Evolutionary conservation across 1,140 invertebrate genomes (phyloP).

Genomic region (Cherax quadricarinatus): DNA sequence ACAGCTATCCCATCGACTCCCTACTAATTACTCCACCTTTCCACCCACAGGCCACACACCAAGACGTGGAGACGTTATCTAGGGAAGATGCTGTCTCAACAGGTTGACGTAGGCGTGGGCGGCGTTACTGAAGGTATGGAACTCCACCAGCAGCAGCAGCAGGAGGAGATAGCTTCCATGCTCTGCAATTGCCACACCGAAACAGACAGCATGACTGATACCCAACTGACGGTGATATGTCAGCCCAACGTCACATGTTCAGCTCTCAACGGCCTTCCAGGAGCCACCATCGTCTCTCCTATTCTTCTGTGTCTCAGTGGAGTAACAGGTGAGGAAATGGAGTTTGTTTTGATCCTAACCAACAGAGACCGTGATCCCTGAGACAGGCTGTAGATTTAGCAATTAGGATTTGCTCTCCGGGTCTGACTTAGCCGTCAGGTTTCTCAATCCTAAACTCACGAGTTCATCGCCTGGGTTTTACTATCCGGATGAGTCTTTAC

Average conservation of each 20-base stretch:
- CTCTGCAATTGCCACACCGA: background rate
- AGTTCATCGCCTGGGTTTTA: background rate
- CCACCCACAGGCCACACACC: background rate
- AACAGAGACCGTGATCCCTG: too few relatives aligned
- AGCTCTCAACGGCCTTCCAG: constrained; percentile 38
- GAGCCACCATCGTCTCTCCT: constrained; percentile 67
- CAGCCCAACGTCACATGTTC: constrained; percentile 62
- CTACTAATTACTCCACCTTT: background rate
- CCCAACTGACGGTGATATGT: constrained; percentile 58
- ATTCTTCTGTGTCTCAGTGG: constrained; percentile 68
- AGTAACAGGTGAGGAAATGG: constrained; percentile 52
- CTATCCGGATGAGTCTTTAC: background rate
- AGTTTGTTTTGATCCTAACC: background rate
- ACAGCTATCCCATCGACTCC: background rate
- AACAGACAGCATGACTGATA: constrained; percentile 51
- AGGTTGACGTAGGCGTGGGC: background rate
- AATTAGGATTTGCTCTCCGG: too few relatives aligned
- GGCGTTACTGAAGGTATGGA: background rate
- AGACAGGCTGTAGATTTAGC: too few relatives aligned
- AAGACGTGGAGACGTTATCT: too few relatives aligned
- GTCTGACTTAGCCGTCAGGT: too few relatives aligned
- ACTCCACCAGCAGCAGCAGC: background rate
- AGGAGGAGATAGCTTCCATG: background rate
- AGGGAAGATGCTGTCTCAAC: background rate
- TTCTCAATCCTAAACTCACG: too few relatives aligned